Evolutionary conservation across 2,797 vertebrate species (phyloP), one percentile per base, ranked within the genome.

Genomic region (Rhynchotus rufescens): DNA sequence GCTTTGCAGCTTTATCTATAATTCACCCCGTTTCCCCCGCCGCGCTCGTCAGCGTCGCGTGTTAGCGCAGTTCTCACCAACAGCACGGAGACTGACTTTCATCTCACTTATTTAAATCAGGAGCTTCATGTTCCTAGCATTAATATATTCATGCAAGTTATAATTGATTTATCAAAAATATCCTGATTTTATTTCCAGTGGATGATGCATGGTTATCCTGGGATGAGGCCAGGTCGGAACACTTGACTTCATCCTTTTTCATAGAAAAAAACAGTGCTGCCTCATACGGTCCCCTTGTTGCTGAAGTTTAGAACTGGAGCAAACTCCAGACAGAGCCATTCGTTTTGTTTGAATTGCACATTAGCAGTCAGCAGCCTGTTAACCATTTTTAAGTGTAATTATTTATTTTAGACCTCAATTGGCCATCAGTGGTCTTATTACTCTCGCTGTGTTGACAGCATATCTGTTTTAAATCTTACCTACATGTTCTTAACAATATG

Each of bases 401-500:
- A 67, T 86, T 86, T 79, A 54, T 89, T 95, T 90, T 88, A 89
- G 71, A 71, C 67, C 85, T 57, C 69, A 87, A 36, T 40, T 64
- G 14, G 23, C 72, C 56, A 69, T 67, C 40, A 51, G 44, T 47
- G 30, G n/a, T 23, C 73, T 87, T 74, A 90, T 91, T 66, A 57
- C 22, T 67, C 28, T 56, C 65, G 3, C 73, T 10, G 9, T 40
- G 42, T 82, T 90, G 65, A 90, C 84, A 94, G 65, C 45, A 6
- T 54, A 60, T 81, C 59, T 88, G 87, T 88, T 81, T 92, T 45
- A 44, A 91, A 22, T 91, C 78, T 93, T 81, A 89, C 89, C 90
- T 92, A 69, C 62, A 59, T 73, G 60, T 65, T 92, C 84, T 83
- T 73, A 83, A 79, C 82, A 94, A 59, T n/a, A 2, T 90, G 72